Evolutionary conservation across 2,888 invertebrate species (phyloP), one percentile per base, ranked within the genome.

Genomic region (Bugulina stolonifera): DNA sequence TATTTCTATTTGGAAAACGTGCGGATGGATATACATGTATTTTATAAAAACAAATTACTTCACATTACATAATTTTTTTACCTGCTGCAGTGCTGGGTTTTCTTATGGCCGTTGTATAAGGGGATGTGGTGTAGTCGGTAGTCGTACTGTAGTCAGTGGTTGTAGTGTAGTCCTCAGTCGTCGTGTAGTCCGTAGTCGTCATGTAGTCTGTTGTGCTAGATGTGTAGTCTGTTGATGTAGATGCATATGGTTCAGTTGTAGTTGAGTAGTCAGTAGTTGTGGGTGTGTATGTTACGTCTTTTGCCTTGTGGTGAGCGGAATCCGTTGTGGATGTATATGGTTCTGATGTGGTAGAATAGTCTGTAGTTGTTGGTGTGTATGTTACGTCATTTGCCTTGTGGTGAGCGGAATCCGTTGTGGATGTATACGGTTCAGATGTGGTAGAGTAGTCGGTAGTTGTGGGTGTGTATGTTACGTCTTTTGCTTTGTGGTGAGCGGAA

Each of bases 211-310:
- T 43, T 10, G 43, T 43, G 18, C 10, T 43, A 43, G 43, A 10
- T 10, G 57, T 25, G n/a, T 57, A 57, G 25, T 57, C 25, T 14
- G 10, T 57, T 25, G 57, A 14, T 5, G 57, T 23, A 3, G 57
- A 25, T 5, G 5, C 43, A 43, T 43, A 43, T 43, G 43, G 43
- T 18, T 5, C 5, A 10, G 43, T 43, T 10, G 43, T 43, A 43
- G 43, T 10, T 43, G 43, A 10, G 43, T 43, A 43, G 43, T 43
- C 43, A 43, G 10, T 43, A 18, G 64, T 64, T 64, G 57, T n/a
- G 5, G 57, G 57, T 57, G 57, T 57, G 23, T 57, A 57, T n/a
- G 57, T 57, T 14, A 25, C n/a, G n/a, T n/a, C n/a, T n/a, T n/a
- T n/a, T n/a, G n/a, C n/a, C n/a, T n/a, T n/a, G n/a, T n/a, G n/a